phyloP scores from a whole-genome alignment of 2,113 vertebrate genomes.

The Malurus elegans region DNA sequence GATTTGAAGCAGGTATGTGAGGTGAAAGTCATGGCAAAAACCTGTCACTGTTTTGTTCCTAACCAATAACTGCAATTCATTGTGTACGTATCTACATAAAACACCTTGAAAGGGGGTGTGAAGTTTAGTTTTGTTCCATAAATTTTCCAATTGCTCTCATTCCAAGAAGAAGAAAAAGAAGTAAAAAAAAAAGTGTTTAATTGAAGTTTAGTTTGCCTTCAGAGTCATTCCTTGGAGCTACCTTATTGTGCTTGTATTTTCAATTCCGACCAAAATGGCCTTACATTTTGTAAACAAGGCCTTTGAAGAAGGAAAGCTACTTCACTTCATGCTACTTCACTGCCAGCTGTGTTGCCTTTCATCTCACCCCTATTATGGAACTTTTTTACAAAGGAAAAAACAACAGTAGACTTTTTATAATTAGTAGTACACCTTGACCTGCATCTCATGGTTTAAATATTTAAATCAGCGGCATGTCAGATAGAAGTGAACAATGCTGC shows the following conservation, averaged over 20 bases:
- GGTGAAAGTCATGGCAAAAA: not conserved
- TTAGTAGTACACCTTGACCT: constrained; percentile 30
- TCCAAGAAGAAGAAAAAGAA: not conserved
- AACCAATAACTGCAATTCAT: not conserved
- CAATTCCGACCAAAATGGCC: constrained; percentile 19
- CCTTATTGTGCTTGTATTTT: constrained; percentile 9
- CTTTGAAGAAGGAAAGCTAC: constrained; percentile 18
- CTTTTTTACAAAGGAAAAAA: constrained; percentile 35
- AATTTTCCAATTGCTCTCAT: not conserved
- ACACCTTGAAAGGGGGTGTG: not conserved
- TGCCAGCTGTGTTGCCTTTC: constrained; percentile 16
- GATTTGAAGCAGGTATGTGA: not conserved
- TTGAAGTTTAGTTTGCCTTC: constrained; percentile 9
- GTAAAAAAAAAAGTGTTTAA: not conserved
- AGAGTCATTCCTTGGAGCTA: not conserved
- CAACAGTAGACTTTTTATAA: constrained; percentile 3
- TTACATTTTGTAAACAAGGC: constrained; percentile 40
- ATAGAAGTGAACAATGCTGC: not conserved
- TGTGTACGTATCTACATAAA: not conserved
- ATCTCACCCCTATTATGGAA: not conserved
- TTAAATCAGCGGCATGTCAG: constrained; percentile 10
- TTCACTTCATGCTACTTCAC: constrained; percentile 3
- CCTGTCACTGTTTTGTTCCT: not conserved
- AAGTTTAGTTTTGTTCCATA: not conserved
- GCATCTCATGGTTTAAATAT: constrained; percentile 12